Evolutionary conservation across 2,888 invertebrate species (phyloP), one percentile per base, ranked within the genome.

Genomic region (Hyles lineata): DNA sequence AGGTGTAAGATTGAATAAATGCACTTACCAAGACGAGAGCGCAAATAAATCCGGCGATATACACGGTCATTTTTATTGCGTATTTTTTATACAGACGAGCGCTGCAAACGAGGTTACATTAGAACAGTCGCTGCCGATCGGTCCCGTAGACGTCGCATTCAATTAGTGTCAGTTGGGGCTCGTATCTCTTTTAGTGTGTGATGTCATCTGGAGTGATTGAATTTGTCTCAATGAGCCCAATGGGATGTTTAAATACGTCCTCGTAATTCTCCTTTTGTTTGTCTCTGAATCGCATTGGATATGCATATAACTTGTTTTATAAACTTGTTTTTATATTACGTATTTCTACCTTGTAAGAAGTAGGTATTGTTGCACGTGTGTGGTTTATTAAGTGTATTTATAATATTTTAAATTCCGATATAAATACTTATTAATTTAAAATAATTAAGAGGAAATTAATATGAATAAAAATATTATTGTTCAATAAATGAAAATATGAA

Each of bases 21-120:
- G 59, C 19, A 90, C 94, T 93, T 79, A 94, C 94, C 92, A 93
- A 76, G 61, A 93, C 78, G 15, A 94, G 81, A 58, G 93, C 92
- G 80, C 82, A 84, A 79, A 93, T 88, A 75, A 94, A 92, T 72
- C 93, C 93, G 35, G 83, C 82, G 73, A 92, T 90, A 76, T 88
- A 89, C 7, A 87, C 84, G 71, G 82, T 85, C 93, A 93, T 93
- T 85, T 85, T 85, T 72, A 80, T 80, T 76, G 61, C 74, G 69
- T 80, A 70, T 78, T 75, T 78, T 75, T 76, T 76, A 63, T 67
- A 71, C 11, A 88, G 87, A 85, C 91, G 88, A 85, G 87, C 89
- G 89, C 76, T 85, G 82, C 85, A 85, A 87, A 82, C 87, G 88
- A 89, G 82, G 86, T 87, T 87, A 82, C 87, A 87, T 87, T 86